Evolutionary conservation across 2,113 vertebrate species (phyloP).

Genomic region (Chloroceryle aenea): DNA sequence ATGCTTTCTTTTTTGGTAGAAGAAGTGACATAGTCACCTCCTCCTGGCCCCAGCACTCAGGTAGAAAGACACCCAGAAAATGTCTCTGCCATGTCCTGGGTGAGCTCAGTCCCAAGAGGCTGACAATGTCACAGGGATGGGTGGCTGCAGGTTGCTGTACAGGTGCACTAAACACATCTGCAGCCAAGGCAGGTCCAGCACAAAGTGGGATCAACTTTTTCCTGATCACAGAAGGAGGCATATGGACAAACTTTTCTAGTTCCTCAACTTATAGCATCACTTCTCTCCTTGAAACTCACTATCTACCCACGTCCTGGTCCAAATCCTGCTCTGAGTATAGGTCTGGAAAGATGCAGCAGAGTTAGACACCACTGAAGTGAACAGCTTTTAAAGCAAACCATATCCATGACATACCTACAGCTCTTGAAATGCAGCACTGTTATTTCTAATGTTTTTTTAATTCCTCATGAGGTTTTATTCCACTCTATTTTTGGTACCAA

Average conservation of each 20-base stretch:
- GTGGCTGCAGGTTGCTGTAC: background rate
- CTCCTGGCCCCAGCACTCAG: background rate
- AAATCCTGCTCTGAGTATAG: background rate
- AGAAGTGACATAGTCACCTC: background rate
- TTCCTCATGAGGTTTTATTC: background rate
- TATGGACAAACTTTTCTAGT: rapidly evolving
- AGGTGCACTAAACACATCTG: background rate
- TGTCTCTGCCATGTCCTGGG: rapidly evolving
- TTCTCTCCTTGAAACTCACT: background rate
- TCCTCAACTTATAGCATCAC: background rate
- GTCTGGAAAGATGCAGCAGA: background rate
- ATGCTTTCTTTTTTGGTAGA: background rate
- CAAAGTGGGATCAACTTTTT: background rate
- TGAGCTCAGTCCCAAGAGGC: background rate
- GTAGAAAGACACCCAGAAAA: background rate
- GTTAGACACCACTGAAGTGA: background rate
- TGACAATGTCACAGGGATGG: background rate
- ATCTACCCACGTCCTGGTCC: background rate
- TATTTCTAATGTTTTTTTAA: background rate
- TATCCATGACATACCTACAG: background rate
- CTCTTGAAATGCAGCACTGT: background rate
- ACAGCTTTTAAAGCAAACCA: background rate
- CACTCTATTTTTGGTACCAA: background rate
- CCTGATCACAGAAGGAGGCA: background rate
- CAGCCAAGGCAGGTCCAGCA: background rate